These are phyloP conservation scores for Onchidella celtica DNA, from an alignment of 2,888 invertebrate genomes.

Conservation along the genomic window DNA sequence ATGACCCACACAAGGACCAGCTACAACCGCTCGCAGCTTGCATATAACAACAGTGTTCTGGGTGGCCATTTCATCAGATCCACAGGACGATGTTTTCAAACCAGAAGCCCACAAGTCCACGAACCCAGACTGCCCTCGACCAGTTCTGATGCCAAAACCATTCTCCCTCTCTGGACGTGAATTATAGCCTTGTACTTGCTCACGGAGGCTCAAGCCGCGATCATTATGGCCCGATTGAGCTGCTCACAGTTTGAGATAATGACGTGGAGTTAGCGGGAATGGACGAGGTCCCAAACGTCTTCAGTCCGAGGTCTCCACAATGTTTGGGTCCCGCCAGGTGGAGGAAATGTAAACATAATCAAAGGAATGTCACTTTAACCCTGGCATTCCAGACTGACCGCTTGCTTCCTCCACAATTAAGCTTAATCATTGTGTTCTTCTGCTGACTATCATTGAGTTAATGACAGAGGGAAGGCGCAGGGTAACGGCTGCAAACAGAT, in stretches of 20 bases:
- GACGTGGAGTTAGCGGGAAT: not conserved
- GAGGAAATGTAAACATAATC: not conserved
- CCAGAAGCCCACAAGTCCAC: not conserved
- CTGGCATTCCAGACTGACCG: not conserved
- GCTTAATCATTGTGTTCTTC: not conserved
- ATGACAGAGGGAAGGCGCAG: not conserved
- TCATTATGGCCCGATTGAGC: slow-evolving; percentile 10
- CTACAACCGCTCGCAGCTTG: not conserved
- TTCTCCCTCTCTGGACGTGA: too few species aligned
- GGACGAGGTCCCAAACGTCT: not conserved
- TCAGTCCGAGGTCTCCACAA: too few species aligned
- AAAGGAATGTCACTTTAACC: not conserved
- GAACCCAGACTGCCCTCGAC: too few species aligned
- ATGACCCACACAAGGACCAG: not conserved
- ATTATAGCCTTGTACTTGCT: not conserved
- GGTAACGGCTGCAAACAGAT: too few species aligned
- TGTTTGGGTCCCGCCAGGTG: not conserved
- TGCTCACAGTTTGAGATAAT: not conserved
- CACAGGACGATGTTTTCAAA: not conserved
- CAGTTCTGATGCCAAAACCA: too few species aligned
- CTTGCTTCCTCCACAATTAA: not conserved
- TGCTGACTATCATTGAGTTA: not conserved
- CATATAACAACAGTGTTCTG: not conserved
- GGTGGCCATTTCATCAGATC: not conserved
- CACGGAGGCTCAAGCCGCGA: not conserved